These are phyloP conservation scores for Cordylochernes scorpioides DNA, from an alignment of 2,888 invertebrate genomes.

Conservation along the genomic window DNA sequence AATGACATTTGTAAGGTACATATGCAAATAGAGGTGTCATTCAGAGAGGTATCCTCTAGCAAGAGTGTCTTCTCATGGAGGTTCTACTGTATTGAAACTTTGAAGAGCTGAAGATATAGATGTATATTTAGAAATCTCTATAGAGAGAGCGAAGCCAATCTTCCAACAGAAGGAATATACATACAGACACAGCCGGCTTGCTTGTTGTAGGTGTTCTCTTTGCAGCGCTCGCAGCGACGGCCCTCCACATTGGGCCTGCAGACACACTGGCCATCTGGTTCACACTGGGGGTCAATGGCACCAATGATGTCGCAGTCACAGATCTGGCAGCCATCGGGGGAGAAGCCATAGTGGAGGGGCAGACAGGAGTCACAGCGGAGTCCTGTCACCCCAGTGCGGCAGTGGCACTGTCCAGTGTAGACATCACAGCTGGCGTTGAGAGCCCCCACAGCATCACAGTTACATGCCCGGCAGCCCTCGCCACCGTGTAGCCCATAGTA, in stretches of 20 bases:
- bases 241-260: conserved; percentile 48
- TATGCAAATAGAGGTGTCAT: too few species aligned
- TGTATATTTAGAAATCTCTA: too few species aligned
- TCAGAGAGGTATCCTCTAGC: too few species aligned
- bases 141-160: too few species aligned
- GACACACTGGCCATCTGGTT: conserved; percentile 51
- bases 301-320: conserved; percentile 76
- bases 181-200: conserved; percentile 38
- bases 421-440: conserved; percentile 52
- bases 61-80: too few species aligned
- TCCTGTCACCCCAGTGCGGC: conserved; percentile 29
- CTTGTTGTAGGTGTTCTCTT: conserved; percentile 80
- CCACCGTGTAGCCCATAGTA: conserved; percentile 36
- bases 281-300: conserved; percentile 60
- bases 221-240: conserved; percentile 70
- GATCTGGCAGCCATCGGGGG: conserved; percentile 24
- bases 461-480: conserved; percentile 33
- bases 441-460: conserved; percentile 67
- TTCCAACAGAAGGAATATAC: too few species aligned
- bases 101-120: too few species aligned
- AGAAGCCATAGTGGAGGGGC: conserved; percentile 26
- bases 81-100: too few species aligned
- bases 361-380: conserved; percentile 26
- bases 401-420: conserved; percentile 53
- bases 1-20: too few species aligned